Evolutionary conservation across 2,888 invertebrate genomes (phyloP), one percentile per base, ranked within the genome.

Genomic region (Craniophora ligustri): DNA sequence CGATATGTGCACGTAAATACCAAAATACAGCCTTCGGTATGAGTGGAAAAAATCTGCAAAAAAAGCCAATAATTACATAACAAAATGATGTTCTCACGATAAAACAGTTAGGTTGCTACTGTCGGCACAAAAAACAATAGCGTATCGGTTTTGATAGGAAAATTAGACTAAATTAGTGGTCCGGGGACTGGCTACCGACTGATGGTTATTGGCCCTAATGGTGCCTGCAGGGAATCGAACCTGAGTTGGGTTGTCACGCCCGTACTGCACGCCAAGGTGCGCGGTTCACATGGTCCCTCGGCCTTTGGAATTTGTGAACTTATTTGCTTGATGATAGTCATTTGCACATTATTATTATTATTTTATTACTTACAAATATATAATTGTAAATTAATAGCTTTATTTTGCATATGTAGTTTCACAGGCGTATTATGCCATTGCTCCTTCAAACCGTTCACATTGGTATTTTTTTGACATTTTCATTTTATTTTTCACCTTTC

Each of bases 161-260:
- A 93, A 93, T 93, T 92, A 92, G 92, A 86, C 89, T 88, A 92
- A 92, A 93, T 93, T 92, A 92, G 89, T 84, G 85, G 86, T 84
- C 81, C 76, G 76, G 71, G 81, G 66, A 70, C 78, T 75, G 78
- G 91, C 92, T 93, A 92, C 92, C 86, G 92, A 75, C 88, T 87
- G 91, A 90, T 89, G 87, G 91, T 92, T 93, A 92, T 89, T 89
- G 90, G 84, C 68, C 80, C 78, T 92, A 92, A 93, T 92, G 72
- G 90, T 86, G 92, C 92, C 92, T 87, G 79, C 83, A 84, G 91
- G 92, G 90, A 82, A 72, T 82, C 86, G 84, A 83, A 85, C 86
- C 82, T 77, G 72, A 76, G 78, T 72, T 73, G 77, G 67, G 76
- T 72, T 76, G 91, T 88, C 91, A 91, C 92, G 91, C 89, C 87